These are phyloP conservation scores for Caenorhabditis sp. DNA, from an alignment of 2,888 invertebrate genomes.

Conservation along the genomic window DNA sequence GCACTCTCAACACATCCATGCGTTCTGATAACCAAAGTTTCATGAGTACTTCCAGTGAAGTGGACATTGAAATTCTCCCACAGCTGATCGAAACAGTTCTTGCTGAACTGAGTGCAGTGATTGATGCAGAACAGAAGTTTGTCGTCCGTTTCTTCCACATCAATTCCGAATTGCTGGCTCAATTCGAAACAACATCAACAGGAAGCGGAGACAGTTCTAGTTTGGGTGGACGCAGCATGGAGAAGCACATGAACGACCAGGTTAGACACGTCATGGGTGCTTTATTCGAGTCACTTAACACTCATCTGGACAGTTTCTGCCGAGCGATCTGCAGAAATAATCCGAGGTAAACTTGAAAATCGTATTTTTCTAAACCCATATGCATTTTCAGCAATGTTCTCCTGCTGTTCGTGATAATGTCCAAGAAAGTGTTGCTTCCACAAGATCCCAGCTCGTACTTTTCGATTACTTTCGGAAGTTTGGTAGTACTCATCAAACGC, in stretches of 20 bases:
- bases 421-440: constrained; percentile 89
- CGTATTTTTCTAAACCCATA: neutral
- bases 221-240: constrained; percentile 70
- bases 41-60: constrained; percentile 54
- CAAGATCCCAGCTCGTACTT: constrained; percentile 92
- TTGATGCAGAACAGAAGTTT: constrained; percentile 95
- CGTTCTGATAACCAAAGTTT: constrained; percentile 61
- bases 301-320: constrained; percentile 91
- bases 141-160: constrained; percentile 94
- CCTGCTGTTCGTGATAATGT: constrained; percentile 93
- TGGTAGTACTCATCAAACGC: constrained; percentile 91
- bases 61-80: constrained; percentile 52
- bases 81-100: constrained; percentile 91
- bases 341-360: constrained; percentile 51
- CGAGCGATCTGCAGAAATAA: constrained; percentile 87
- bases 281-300: constrained; percentile 92
- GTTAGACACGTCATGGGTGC: constrained; percentile 89
- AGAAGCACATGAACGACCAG: constrained; percentile 84
- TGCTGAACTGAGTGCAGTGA: constrained; percentile 92
- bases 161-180: constrained; percentile 85
- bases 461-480: constrained; percentile 90
- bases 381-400: constrained; percentile 91
- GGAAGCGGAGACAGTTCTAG: constrained; percentile 74
- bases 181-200: constrained; percentile 75
- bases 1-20: constrained; percentile 45